These are phyloP conservation scores for Hypanus sabinus DNA, from an alignment of 2,113 vertebrate genomes.

Conservation along the genomic window DNA sequence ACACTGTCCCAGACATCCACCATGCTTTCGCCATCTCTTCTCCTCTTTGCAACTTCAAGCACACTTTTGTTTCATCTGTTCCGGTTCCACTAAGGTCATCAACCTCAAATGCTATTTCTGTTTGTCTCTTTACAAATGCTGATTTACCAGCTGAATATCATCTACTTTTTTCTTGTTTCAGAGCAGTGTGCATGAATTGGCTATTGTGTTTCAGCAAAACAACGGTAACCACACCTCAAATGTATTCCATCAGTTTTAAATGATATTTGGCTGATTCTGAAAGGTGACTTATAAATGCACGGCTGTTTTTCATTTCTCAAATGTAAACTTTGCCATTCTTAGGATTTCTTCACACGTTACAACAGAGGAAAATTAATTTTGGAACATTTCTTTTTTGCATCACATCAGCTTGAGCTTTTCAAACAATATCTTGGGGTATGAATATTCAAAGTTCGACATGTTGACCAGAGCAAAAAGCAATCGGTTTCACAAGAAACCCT, in stretches of 20 bases:
- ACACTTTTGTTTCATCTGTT: too few species aligned
- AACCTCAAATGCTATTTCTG: too few species aligned
- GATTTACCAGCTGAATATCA: too few species aligned
- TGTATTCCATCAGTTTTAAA: neutral
- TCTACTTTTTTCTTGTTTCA: neutral
- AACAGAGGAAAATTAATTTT: neutral
- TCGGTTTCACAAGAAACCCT: neutral
- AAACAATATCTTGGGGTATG: neutral
- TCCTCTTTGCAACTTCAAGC: too few species aligned
- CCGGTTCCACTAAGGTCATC: too few species aligned
- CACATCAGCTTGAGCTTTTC: neutral
- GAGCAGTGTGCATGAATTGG: neutral
- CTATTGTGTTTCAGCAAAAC: neutral
- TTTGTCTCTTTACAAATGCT: too few species aligned
- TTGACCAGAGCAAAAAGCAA: neutral
- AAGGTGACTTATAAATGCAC: neutral
- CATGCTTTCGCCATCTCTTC: too few species aligned
- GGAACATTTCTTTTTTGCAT: neutral
- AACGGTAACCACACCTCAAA: neutral
- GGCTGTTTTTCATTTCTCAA: neutral
- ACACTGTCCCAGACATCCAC: too few species aligned
- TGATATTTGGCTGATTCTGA: neutral
- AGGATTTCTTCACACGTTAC: neutral
- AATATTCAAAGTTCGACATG: neutral
- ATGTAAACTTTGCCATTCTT: neutral